A percentile compares a stretch with the other conserved stretches of the same genome.
Evolutionary conservation across 2,888 invertebrate species (phyloP).

Genomic region (Brachypalpus laphriformis): DNA sequence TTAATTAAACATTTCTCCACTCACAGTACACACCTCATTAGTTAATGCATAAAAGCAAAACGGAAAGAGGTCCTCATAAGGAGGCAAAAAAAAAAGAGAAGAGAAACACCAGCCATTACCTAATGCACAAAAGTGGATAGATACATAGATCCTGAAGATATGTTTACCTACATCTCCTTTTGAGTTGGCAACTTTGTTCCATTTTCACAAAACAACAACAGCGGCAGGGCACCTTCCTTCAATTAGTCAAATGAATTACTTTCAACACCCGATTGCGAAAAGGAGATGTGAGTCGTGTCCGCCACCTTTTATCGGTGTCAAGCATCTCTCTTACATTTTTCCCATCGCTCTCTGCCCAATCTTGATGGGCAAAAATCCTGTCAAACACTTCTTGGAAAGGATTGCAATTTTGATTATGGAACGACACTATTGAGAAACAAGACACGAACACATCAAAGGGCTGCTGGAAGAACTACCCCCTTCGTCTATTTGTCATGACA

Average conservation of each 20-base stretch:
- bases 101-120: constrained; percentile 22
- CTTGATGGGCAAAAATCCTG: constrained; percentile 18
- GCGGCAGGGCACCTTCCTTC: constrained; percentile 34
- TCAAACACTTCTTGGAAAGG: constrained; percentile 6
- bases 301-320: constrained; percentile 53
- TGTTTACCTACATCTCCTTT: constrained; percentile 7
- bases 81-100: background rate
- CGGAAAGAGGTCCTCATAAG: background rate
- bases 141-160: background rate
- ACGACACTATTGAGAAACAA: constrained; percentile 11
- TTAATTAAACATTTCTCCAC: constrained; percentile 2
- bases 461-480: constrained; percentile 28
- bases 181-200: constrained; percentile 6
- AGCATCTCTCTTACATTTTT: constrained; percentile 19
- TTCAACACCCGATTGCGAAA: constrained; percentile 27
- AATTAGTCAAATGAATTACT: constrained; percentile 72
- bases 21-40: constrained; percentile 38
- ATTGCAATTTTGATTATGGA: constrained; percentile 49
- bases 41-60: constrained; percentile 49
- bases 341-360: background rate
- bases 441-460: constrained; percentile 28
- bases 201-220: background rate
- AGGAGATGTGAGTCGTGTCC: constrained; percentile 4
- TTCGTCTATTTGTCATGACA: constrained; percentile 29
- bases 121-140: constrained; percentile 45